A percentile compares a stretch with the other conserved stretches of the same genome.
Conservation (phyloP, 2,797 vertebrate species). For the Melanotaenia pygmaea region DNA sequence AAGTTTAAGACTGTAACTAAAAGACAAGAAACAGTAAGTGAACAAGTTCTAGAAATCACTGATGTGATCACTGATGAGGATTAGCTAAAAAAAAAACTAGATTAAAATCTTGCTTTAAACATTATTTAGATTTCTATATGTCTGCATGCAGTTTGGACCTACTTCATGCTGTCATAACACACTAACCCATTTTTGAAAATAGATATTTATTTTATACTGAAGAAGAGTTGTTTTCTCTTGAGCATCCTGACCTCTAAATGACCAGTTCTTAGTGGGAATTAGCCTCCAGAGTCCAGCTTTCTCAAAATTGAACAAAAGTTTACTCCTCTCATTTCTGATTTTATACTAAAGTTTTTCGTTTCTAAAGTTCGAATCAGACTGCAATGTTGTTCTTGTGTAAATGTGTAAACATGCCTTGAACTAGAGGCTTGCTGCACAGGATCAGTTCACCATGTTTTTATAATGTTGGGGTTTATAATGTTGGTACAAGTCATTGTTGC, state of each 20-base stretch:
- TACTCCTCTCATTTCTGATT: too few species aligned
- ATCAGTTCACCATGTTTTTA: not conserved
- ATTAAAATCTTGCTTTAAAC: not conserved
- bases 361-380: too few species aligned
- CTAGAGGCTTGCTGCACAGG: not conserved
- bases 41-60: not conserved
- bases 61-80: too few species aligned
- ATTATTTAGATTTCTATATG: not conserved
- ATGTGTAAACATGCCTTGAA: not conserved
- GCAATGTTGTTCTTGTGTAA: not conserved
- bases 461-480: not conserved
- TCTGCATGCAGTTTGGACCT: not conserved
- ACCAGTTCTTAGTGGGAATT: not conserved
- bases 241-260: not conserved
- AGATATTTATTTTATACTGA: not conserved
- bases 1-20: too few species aligned
- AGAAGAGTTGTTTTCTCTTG: not conserved
- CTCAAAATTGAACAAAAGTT: not conserved
- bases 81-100: not conserved
- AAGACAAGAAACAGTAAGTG: too few species aligned
- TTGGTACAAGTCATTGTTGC: slow-evolving; percentile 8
- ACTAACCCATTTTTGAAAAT: slow-evolving; percentile 1
- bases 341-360: too few species aligned
- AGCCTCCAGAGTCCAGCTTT: not conserved
- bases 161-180: not conserved